Evolutionary conservation across 2,888 invertebrate species (phyloP).

Genomic region (Trissolcus japonicus): DNA sequence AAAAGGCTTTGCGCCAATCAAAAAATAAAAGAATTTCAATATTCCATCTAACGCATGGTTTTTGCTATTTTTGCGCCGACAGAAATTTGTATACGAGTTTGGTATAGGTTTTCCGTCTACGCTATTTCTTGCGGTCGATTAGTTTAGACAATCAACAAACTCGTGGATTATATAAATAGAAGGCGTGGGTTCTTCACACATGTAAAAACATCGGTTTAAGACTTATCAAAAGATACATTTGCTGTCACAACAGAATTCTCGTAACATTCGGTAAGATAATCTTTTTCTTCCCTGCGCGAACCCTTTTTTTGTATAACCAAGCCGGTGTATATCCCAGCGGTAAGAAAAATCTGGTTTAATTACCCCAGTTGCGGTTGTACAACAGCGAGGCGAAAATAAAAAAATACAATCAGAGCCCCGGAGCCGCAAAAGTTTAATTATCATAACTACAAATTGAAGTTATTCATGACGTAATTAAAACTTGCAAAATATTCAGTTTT

Average conservation of each 20-base stretch:
- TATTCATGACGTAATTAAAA: slow-evolving; percentile 51
- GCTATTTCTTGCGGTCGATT: too few relatives aligned
- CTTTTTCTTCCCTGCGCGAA: slow-evolving; percentile 23
- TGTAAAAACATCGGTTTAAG: slow-evolving; percentile 34
- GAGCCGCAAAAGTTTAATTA: slow-evolving; percentile 33
- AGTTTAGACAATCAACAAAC: too few relatives aligned
- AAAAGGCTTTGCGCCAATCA: background rate
- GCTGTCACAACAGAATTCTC: slow-evolving; percentile 39
- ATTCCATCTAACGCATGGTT: too few relatives aligned
- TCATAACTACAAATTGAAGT: slow-evolving; percentile 42
- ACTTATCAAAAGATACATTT: slow-evolving; percentile 34
- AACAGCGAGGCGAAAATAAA: slow-evolving; percentile 10
- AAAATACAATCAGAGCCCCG: slow-evolving; percentile 32
- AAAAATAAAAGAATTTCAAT: too few relatives aligned
- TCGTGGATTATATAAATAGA: slow-evolving; percentile 21
- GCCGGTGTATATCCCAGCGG: background rate
- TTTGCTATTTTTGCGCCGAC: too few relatives aligned
- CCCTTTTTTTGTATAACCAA: slow-evolving; percentile 7
- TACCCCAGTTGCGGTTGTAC: slow-evolving; percentile 24
- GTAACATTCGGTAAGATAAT: slow-evolving; percentile 32
- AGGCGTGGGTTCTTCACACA: slow-evolving; percentile 8
- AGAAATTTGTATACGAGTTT: too few relatives aligned
- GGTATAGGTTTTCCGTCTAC: too few relatives aligned
- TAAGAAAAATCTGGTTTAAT: slow-evolving; percentile 38
- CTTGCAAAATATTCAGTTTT: slow-evolving; percentile 47